A percentile compares a stretch with the other conserved stretches of the same genome.
These are phyloP conservation scores for Syngnathus scovelli DNA, from an alignment of 2,113 vertebrate species.

Conservation along the genomic window DNA sequence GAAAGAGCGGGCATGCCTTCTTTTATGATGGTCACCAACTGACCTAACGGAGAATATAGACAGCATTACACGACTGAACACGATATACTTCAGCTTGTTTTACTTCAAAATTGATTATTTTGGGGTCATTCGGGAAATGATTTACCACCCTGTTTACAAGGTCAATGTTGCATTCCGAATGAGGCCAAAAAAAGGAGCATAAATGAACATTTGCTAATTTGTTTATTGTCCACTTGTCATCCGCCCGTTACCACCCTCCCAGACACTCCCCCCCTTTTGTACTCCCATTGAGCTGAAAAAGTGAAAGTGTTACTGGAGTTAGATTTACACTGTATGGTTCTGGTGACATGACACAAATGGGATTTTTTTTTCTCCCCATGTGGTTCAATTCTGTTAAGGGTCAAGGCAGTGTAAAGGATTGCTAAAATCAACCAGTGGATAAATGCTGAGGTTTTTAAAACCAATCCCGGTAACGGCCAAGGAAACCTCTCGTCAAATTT, in stretches of 20 bases:
- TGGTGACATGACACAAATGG: background rate
- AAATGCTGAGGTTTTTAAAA: background rate
- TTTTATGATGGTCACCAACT: conserved; percentile 47
- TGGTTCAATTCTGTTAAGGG: background rate
- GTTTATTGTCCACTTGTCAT: conserved; percentile 69
- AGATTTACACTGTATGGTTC: background rate
- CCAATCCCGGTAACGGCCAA: background rate
- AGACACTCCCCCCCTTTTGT: conserved; percentile 6
- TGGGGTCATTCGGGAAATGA: conserved; percentile 57
- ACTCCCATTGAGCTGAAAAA: background rate
- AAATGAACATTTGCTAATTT: conserved; percentile 72
- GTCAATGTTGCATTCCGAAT: conserved; percentile 55
- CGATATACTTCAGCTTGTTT: conserved; percentile 7
- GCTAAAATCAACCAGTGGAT: background rate
- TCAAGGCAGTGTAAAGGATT: background rate
- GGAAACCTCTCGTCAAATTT: background rate
- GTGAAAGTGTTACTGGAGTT: background rate
- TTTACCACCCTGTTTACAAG: conserved; percentile 67
- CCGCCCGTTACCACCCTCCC: conserved; percentile 23
- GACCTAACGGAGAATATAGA: conserved; percentile 17
- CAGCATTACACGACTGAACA: conserved; percentile 1
- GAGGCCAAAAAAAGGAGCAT: conserved; percentile 47
- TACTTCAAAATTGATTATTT: background rate
- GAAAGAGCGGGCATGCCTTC: conserved; percentile 45
- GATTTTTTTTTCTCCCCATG: background rate